Evolutionary conservation across 2,888 invertebrate species (phyloP).

Genomic region (Strigamia crassipes): DNA sequence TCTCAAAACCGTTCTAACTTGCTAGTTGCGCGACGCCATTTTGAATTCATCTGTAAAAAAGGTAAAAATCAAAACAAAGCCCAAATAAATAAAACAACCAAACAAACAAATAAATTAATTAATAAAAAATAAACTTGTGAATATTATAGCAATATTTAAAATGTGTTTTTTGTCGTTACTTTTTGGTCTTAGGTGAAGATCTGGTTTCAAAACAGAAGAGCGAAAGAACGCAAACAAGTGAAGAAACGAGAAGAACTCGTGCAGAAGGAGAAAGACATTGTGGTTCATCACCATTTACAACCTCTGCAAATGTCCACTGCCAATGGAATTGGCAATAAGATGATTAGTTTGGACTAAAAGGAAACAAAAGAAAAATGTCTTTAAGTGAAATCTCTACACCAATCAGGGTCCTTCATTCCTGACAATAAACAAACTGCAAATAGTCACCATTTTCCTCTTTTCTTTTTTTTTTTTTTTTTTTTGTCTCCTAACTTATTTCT

Average conservation of each 20-base stretch:
- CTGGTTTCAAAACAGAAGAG: conserved; percentile 90
- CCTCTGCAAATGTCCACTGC: conserved; percentile 35
- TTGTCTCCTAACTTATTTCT: neutral
- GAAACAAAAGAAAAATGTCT: neutral
- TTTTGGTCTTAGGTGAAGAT: conserved; percentile 69
- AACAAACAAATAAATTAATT: too few species aligned
- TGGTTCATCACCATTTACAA: conserved; percentile 28
- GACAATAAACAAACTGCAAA: neutral
- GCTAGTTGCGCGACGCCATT: too few species aligned
- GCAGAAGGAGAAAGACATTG: conserved; percentile 17
- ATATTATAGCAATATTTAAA: too few species aligned
- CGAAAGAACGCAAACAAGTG: conserved; percentile 86
- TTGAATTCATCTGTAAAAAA: too few species aligned
- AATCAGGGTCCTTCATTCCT: neutral
- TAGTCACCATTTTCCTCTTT: neutral
- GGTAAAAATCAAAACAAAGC: too few species aligned
- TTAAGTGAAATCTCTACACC: neutral
- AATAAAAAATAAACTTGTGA: too few species aligned
- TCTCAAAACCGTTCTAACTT: too few species aligned
- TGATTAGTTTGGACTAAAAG: conserved; percentile 29
- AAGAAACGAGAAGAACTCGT: conserved; percentile 79
- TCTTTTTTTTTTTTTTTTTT: too few species aligned
- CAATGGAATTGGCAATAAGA: conserved; percentile 42
- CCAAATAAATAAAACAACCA: too few species aligned
- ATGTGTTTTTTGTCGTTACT: too few species aligned